Evolutionary conservation across 2,113 vertebrate species (phyloP).

Genomic region (Cygnus atratus): DNA sequence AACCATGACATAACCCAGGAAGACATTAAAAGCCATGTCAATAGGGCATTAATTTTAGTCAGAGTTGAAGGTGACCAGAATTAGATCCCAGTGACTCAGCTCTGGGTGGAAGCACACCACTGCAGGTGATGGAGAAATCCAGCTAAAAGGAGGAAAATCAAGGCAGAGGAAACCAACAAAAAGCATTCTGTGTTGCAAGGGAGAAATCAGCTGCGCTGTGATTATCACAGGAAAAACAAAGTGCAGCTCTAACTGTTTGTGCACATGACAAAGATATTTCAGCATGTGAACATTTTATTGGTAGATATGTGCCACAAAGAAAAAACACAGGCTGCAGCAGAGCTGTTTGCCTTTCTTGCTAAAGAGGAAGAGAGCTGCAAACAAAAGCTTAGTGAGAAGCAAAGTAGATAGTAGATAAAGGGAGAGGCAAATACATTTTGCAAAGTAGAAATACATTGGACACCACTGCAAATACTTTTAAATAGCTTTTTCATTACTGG

Average conservation of each 20-base stretch:
- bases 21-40: not conserved
- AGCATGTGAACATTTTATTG: not conserved
- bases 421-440: not conserved
- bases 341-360: not conserved
- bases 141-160: not conserved
- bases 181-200: not conserved
- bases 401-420: not conserved
- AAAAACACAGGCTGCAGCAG: not conserved
- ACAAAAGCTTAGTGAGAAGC: not conserved
- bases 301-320: not conserved
- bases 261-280: not conserved
- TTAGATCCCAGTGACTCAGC: not conserved
- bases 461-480: not conserved
- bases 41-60: not conserved
- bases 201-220: not conserved
- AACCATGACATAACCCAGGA: not conserved
- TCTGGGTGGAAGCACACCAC: not conserved
- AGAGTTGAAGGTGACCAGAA: not conserved
- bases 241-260: not conserved
- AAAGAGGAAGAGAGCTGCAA: not conserved
- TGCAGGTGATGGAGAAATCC: not conserved
- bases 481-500: not conserved
- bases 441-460: not conserved
- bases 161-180: not conserved
- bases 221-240: not conserved